A percentile compares a stretch with the other conserved stretches of the same genome.
Conservation (phyloP, 2,113 vertebrate species). For the Passer montanus region DNA sequence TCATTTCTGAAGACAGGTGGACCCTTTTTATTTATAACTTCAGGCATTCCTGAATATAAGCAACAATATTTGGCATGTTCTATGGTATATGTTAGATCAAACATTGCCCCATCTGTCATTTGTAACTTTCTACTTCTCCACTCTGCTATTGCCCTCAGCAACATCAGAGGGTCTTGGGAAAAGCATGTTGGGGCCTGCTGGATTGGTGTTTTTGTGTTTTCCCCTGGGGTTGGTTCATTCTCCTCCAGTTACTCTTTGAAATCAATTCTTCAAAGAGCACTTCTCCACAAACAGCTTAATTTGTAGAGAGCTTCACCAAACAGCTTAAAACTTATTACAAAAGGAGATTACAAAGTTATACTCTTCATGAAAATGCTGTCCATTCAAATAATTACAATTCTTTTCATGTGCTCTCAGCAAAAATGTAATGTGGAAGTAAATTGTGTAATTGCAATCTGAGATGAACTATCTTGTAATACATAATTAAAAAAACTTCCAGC, state of each 20-base stretch:
- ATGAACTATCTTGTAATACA: neutral
- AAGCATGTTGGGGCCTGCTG: neutral
- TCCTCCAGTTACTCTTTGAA: neutral
- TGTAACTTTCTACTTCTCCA: neutral
- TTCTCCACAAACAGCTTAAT: neutral
- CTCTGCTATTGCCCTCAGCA: neutral
- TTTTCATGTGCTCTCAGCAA: neutral
- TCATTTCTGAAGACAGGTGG: neutral
- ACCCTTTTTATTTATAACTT: neutral
- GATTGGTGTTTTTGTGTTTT: neutral
- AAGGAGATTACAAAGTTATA: neutral
- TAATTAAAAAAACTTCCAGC: neutral
- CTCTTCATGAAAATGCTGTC: neutral
- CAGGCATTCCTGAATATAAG: neutral
- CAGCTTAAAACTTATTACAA: neutral
- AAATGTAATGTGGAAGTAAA: neutral
- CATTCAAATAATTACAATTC: neutral
- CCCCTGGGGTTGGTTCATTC: neutral
- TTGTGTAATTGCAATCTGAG: neutral
- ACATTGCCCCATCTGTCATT: neutral
- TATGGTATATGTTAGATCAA: neutral
- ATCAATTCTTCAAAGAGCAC: neutral
- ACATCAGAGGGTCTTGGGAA: neutral
- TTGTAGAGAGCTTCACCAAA: neutral
- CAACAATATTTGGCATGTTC: neutral